Evolutionary conservation across 2,888 invertebrate species (phyloP).

Genomic region (Drosophila testacea): DNA sequence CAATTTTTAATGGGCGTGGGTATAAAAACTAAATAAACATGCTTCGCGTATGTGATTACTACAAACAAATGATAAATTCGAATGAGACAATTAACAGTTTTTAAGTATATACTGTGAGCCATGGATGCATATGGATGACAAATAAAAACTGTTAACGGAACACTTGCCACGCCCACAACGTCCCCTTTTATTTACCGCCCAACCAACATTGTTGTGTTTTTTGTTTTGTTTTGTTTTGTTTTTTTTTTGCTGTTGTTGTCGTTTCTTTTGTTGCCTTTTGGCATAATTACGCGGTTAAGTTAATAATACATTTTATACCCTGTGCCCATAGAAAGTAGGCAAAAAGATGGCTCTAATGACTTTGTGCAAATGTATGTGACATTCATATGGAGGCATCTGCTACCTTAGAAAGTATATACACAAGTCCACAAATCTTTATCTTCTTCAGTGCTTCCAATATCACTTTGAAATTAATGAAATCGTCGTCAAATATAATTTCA

Average conservation of each 20-base stretch:
- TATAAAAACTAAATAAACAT: background rate
- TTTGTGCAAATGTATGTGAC: too few species aligned
- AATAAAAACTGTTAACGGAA: constrained; percentile 67
- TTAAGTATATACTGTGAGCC: constrained; percentile 38
- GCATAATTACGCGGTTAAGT: constrained; percentile 70
- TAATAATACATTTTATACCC: constrained; percentile 65
- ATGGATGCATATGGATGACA: constrained; percentile 31
- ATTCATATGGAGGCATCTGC: too few species aligned
- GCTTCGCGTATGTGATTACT: constrained; percentile 54
- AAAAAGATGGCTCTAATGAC: too few species aligned
- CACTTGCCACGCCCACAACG: constrained; percentile 55
- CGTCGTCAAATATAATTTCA: too few species aligned
- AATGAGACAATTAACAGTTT: constrained; percentile 43
- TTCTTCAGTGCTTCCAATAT: too few species aligned
- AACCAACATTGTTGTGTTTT: constrained; percentile 16
- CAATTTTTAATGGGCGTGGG: background rate
- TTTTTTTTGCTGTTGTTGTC: constrained; percentile 5
- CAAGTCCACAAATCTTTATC: too few species aligned
- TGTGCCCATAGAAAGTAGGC: too few species aligned
- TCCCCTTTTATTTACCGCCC: constrained; percentile 1
- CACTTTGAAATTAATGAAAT: too few species aligned
- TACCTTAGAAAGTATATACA: too few species aligned
- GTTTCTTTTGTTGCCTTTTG: constrained; percentile 18
- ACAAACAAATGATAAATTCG: constrained; percentile 48
- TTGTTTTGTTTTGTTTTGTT: too few species aligned